Conservation (phyloP, 2,797 vertebrate genomes). For the Lepus oiostolus region DNA sequence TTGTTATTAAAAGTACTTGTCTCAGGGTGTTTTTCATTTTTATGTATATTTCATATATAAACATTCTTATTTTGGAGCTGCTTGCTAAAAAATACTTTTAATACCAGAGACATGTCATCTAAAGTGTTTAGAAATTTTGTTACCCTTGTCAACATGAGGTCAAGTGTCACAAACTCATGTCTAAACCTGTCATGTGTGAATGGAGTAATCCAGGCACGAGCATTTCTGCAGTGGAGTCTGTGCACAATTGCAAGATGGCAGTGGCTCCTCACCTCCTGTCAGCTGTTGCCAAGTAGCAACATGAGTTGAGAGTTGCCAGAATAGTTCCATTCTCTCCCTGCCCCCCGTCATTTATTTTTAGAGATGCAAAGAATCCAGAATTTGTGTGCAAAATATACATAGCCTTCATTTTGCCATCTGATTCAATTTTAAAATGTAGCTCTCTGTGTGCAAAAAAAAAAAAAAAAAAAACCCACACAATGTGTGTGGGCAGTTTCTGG, state of each 20-base stretch:
- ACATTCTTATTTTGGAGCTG: not conserved
- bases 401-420: not conserved
- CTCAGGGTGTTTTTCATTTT: constrained; percentile 16
- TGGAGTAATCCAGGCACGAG: not conserved
- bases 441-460: not conserved
- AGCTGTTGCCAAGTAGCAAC: not conserved
- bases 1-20: constrained; percentile 25
- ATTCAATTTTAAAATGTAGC: not conserved
- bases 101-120: not conserved
- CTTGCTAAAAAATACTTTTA: not conserved
- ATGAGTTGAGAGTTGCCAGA: not conserved
- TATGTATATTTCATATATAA: not conserved
- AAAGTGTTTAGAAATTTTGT: not conserved
- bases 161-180: not conserved
- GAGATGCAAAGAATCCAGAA: not conserved
- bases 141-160: not conserved
- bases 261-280: not conserved
- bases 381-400: not conserved
- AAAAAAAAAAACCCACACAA: too few relatives aligned
- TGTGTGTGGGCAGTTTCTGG: not conserved
- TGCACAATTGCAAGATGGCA: not conserved
- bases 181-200: not conserved
- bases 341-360: not conserved
- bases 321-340: not conserved
- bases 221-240: accelerated